Percentiles rank a stretch among this genome's conserved stretches.
These are phyloP conservation scores for Lithobius niger DNA, from an alignment of 1,140 invertebrate genomes.

Conservation along the genomic window DNA sequence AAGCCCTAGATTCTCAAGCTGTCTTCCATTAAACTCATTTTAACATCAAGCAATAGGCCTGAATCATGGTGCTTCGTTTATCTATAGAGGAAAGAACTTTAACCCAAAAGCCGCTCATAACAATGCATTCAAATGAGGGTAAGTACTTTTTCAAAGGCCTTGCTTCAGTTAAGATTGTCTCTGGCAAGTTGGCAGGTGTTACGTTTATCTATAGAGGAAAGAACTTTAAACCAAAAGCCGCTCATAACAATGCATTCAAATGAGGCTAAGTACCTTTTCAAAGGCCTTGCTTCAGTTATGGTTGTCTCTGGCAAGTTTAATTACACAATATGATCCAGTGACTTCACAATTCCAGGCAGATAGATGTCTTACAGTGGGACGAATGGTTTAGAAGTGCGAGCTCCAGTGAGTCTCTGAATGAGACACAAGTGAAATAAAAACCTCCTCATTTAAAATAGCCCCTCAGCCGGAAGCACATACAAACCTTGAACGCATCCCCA, in stretches of 20 bases:
- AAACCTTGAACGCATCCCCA: constrained; percentile 2
- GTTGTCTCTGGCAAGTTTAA: neutral
- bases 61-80: neutral
- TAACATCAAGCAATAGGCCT: neutral
- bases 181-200: no score
- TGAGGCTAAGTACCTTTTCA: neutral
- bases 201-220: neutral
- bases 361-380: neutral
- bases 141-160: neutral
- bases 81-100: neutral
- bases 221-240: neutral
- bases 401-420: neutral
- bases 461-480: neutral
- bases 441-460: neutral
- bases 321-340: neutral
- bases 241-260: neutral
- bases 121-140: neutral
- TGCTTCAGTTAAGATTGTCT: neutral
- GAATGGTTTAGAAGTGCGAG: neutral
- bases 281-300: neutral
- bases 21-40: neutral
- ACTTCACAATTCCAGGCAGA: neutral
- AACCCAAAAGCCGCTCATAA: neutral
- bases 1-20: neutral
- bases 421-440: neutral